Conservation (phyloP, 2,888 invertebrate genomes). For the Thera britannica region DNA sequence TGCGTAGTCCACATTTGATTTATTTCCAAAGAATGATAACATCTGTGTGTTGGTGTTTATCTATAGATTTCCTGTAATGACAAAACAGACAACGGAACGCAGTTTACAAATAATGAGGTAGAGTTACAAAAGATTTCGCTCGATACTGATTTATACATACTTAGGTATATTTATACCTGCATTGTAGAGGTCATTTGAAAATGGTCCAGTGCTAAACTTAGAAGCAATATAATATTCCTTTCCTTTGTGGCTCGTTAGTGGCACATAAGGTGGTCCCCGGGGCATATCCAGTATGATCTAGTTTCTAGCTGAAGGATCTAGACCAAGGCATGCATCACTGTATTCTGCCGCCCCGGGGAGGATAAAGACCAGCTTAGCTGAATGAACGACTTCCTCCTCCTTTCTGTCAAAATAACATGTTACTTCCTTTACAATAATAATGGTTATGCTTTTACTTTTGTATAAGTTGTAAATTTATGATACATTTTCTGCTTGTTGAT, state of each 20-base stretch:
- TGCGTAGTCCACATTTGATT: conserved; percentile 6
- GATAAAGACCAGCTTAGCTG: conserved; percentile 33
- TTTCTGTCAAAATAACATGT: conserved; percentile 18
- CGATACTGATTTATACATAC: not conserved
- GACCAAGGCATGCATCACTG: conserved; percentile 38
- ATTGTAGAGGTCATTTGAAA: not conserved
- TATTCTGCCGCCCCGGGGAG: conserved; percentile 31
- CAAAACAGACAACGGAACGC: not conserved
- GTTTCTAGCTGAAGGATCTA: conserved; percentile 37
- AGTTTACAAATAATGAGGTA: not conserved
- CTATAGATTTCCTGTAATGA: not conserved
- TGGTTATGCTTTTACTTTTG: not conserved
- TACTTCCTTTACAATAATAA: conserved; percentile 3
- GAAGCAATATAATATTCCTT: conserved; percentile 2
- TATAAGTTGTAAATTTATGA: not conserved
- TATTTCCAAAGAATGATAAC: conserved; percentile 17
- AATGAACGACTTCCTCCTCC: conserved; percentile 35
- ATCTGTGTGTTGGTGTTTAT: not conserved
- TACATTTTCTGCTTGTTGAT: not conserved
- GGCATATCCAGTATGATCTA: conserved; percentile 35
- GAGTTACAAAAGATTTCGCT: not conserved
- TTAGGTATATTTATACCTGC: not conserved
- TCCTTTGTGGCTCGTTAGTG: conserved; percentile 27
- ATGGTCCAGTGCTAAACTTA: not conserved
- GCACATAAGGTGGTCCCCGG: conserved; percentile 23